Base-by-base conservation (phyloP, 2,888 invertebrate species). In the Dichetophora obliterata region DNA sequence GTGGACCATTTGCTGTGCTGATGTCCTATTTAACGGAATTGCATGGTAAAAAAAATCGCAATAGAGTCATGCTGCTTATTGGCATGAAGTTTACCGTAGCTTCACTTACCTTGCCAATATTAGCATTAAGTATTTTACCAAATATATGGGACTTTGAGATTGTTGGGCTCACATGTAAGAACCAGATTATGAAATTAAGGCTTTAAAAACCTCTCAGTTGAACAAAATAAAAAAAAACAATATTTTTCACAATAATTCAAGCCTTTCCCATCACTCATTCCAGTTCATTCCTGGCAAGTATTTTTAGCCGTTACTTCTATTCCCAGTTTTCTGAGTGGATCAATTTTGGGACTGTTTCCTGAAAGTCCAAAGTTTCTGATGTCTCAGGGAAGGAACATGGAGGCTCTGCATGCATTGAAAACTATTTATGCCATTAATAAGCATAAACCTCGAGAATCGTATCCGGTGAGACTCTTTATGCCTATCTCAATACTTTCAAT, bases 101-200 rank as follows among this genome's bases (percentile, higher is more conserved):
- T 19, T 93, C 91, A 81, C 90, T 93, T 75, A 86, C 92, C 2
- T 89, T 95, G 76, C 93, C 94, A n/a, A 90, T 92, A 65, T 85
- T 96, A 71, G 96, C 95, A 2, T 94, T 95, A 93, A 87, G 91
- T 6, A 90, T 95, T 31, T 91, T 96, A 76, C 94, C 95, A 0
- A 90, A 91, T 54, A 87, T 91, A 48, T 92, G 92, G 91, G 87
- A 91, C 65, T 91, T 92, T 81, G 83, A 86, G 5, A 54, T 93
- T 0, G 84, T 90, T 63, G 86, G 86, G 52, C 87, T 87, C 5
- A 71, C 71, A 31, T 80, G 81, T 81, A 74, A 76, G 80, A 78
- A 1, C 19, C 0, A 5, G 19, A 9, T 19, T 16, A 14, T 11
- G 43, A 11, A 43, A 43, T 8, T 1, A 14, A 11, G 11, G 1